phyloP scores from a whole-genome alignment of 2,113 vertebrate genomes.

The Recurvirostra avosetta region DNA sequence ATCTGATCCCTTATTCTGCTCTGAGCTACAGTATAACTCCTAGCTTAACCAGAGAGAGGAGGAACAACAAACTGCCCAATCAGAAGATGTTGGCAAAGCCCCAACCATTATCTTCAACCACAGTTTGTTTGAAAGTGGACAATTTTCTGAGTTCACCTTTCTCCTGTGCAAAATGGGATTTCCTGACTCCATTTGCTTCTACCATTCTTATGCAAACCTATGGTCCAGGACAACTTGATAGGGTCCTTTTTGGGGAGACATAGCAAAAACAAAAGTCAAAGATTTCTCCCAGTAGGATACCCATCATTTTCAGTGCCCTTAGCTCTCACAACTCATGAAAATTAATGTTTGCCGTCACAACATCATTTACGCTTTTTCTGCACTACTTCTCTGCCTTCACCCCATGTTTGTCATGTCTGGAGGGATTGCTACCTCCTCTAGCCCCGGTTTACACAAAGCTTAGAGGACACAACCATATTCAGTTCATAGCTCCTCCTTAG shows the following conservation, averaged over 20 bases:
- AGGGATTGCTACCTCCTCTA: not conserved
- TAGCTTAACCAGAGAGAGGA: not conserved
- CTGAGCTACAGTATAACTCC: not conserved
- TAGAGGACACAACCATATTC: not conserved
- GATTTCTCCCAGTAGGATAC: not conserved
- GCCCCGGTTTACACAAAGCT: not conserved
- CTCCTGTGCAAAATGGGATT: not conserved
- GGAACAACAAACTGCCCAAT: not conserved
- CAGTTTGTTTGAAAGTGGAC: not conserved
- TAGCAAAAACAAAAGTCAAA: not conserved
- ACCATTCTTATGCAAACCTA: not conserved
- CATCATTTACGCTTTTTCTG: not conserved
- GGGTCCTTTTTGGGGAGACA: not conserved
- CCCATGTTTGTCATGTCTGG: not conserved
- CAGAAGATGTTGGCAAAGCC: not conserved
- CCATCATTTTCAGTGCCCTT: not conserved
- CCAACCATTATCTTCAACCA: not conserved
- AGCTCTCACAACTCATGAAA: not conserved
- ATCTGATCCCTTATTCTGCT: not conserved
- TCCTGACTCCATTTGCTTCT: not conserved
- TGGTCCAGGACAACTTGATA: not conserved
- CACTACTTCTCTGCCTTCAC: not conserved
- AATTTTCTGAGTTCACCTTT: not conserved
- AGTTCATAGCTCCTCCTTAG: not conserved
- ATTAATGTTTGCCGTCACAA: not conserved